Evolutionary conservation across 37 sponge, comb jelly and placozoan species (phyloP), one percentile per base, ranked within the genome.

Genomic region (Diacarnus erythraeanus): DNA sequence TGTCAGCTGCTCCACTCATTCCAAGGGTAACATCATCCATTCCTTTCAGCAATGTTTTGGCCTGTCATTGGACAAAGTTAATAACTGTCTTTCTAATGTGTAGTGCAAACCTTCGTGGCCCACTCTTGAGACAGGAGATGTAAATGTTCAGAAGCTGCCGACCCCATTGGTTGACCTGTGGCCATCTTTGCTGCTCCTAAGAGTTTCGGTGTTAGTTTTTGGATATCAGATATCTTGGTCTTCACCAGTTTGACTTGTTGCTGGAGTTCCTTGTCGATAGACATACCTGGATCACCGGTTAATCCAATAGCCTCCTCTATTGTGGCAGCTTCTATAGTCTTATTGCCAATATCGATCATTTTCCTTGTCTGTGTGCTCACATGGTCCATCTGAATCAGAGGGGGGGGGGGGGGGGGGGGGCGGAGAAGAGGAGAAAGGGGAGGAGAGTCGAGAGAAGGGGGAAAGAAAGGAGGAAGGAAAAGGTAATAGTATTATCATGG

Each of bases 71-170:
- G n/a, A n/a, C n/a, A n/a, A n/a, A n/a, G n/a, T n/a, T 23, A 63
- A 63, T 15, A 27, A 63, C 51, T 47, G 6, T 12, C 12, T 47
- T 47, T 47, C 12, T 6, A 47, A 47, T 15, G 12, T 15, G 51
- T 47, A 15, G 51, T 23, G 6, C 88, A 27, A 34, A 94, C 95
- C 71, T 88, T 92, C 23, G 93, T 79, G 58, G 93, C 95, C 95
- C 95, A 94, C 40, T 94, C 94, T 26, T 89, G 80, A 39, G 89
- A 79, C 23, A 89, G 68, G 26, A 89, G 59, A 38, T 84, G 74
- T 2, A 89, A 80, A 20, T 75, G 74, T 54, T 89, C 89, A 21
- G 47, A 34, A 1, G 47, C 35, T 15, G 69, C 72, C 15, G 61
- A 42, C 20, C 59, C 59, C 41, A 26, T 44, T 57, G 42, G 60